Evolutionary conservation across 2,888 invertebrate genomes (phyloP), one percentile per base, ranked within the genome.

Genomic region (Acleris cristana): DNA sequence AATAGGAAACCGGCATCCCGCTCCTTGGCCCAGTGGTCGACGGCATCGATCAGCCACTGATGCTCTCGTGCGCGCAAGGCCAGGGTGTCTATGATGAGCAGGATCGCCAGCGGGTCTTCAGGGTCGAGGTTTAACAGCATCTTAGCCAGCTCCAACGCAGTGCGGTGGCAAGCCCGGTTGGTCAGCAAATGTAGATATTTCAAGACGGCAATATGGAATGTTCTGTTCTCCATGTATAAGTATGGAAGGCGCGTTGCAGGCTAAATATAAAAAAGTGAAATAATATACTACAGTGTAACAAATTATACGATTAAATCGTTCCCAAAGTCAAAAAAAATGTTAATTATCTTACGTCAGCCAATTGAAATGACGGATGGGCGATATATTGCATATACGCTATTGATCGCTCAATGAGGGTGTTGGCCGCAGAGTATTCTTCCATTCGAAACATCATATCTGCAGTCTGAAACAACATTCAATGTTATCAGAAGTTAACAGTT

Each of bases 61-160:
- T 95, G 95, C 85, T 98, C 96, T 45, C 93, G 88, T 4, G 96
- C 94, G 61, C 96, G 91, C 40, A 98, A 80, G 0, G 98, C 97
- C 76, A 97, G 95, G 72, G 96, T 96, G 82, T 98, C 98, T 2
- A 98, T 93, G 72, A 96, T 90, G 55, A 97, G 92, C 61, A 96
- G 89, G 0, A 96, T 92, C 0, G 95, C 96, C 58, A 97, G 76
- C 0, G 97, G 97, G 82, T 97, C 97, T 0, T 94, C 93, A 0
- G 96, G 96, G 81, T 97, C 96, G 64, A 97, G 82, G 5, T 95
- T 95, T 44, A 98, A 85, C 2, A 98, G 87, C 40, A 98, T 84
- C 86, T 98, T 98, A 78, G 96, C 96, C 72, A 97, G 94, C 84
- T 98, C 98, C 55, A 98, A 84, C 0, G 98, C 96, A 0, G 98